Conservation (phyloP, 2,888 invertebrate species). For the Pterostichus madidus region DNA sequence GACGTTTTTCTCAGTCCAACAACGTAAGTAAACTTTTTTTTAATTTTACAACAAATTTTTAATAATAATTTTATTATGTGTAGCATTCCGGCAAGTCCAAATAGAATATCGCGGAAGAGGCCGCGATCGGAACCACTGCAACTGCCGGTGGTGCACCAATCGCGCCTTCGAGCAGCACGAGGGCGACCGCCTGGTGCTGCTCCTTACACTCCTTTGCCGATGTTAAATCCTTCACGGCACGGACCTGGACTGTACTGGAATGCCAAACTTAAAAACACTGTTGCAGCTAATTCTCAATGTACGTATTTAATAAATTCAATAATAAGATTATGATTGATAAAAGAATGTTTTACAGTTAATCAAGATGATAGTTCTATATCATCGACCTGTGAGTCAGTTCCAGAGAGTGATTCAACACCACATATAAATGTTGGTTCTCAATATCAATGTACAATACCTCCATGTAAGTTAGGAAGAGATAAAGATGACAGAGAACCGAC, state of each 20-base stretch:
- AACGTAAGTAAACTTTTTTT: constrained; percentile 73
- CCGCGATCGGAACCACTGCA: constrained; percentile 82
- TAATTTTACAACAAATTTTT: constrained; percentile 1
- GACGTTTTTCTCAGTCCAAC: constrained; percentile 89
- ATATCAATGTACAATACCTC: constrained; percentile 89
- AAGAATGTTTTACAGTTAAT: constrained; percentile 69
- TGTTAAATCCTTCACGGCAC: constrained; percentile 93
- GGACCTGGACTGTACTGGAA: constrained; percentile 91
- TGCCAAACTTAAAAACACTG: constrained; percentile 73
- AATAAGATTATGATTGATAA: not conserved
- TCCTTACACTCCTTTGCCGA: constrained; percentile 95
- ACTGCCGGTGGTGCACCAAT: constrained; percentile 77
- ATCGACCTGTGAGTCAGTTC: constrained; percentile 74
- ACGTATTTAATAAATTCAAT: not conserved
- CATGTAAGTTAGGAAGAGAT: constrained; percentile 76
- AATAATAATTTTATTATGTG: constrained; percentile 68
- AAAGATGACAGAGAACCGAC: constrained; percentile 79
- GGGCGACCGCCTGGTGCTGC: constrained; percentile 78
- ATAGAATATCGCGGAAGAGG: constrained; percentile 82
- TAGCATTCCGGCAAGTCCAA: constrained; percentile 85
- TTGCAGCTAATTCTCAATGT: constrained; percentile 56
- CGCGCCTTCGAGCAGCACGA: constrained; percentile 78
- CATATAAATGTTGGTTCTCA: constrained; percentile 93
- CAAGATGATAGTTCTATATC: constrained; percentile 71
- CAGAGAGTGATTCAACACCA: constrained; percentile 81